A percentile compares a stretch with the other conserved stretches of the same genome.
phyloP scores from a whole-genome alignment of 2,113 vertebrate species.

The Ceyx margarethae region DNA sequence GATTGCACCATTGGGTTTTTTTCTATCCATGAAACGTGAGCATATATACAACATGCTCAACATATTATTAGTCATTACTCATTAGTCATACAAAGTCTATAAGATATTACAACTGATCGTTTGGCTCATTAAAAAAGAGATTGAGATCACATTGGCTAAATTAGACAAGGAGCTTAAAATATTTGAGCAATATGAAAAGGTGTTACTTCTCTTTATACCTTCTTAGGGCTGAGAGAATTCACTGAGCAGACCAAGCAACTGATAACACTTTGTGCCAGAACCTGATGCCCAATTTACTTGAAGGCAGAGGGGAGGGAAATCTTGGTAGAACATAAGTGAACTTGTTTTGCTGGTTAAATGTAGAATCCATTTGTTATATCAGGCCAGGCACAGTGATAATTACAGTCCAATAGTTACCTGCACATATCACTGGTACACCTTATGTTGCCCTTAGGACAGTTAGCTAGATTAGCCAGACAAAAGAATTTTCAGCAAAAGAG shows the following conservation, averaged over 20 bases:
- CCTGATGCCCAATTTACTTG: neutral
- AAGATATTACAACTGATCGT: neutral
- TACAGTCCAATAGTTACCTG: neutral
- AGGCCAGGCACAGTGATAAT: neutral
- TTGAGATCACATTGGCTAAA: neutral
- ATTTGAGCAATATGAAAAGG: neutral
- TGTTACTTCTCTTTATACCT: neutral
- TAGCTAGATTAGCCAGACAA: constrained; percentile 27
- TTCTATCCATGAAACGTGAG: neutral
- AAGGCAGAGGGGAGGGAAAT: neutral
- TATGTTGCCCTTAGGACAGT: constrained; percentile 21
- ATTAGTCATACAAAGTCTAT: neutral
- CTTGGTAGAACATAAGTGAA: neutral
- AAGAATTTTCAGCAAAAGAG: constrained; percentile 60
- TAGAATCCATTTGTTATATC: neutral
- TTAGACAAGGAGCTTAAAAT: neutral
- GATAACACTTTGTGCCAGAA: neutral
- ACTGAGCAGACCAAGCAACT: neutral
- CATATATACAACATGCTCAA: neutral
- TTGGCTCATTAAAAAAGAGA: neutral
- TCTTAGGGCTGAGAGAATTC: neutral
- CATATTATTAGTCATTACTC: neutral
- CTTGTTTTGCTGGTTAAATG: neutral
- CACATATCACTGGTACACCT: neutral
- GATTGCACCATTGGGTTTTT: neutral